Percentiles rank a stretch among this genome's conserved stretches.
Evolutionary conservation across 2,888 invertebrate species (phyloP).

Genomic region (Volucella inanis): DNA sequence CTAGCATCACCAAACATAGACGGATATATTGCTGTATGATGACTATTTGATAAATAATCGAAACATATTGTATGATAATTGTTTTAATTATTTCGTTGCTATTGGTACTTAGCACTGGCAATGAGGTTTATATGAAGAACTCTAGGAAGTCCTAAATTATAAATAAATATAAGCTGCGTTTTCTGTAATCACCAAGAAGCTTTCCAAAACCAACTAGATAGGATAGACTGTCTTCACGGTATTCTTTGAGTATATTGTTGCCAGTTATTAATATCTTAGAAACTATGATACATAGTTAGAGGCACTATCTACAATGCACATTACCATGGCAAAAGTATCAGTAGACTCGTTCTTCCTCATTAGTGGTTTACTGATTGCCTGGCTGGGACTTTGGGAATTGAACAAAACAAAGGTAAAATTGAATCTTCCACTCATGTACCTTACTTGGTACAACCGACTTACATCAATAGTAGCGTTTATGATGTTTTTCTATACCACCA

Average conservation of each 20-base stretch:
- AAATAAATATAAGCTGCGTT: conserved; percentile 42
- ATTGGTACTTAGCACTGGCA: conserved; percentile 26
- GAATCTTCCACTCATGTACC: conserved; percentile 71
- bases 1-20: too few relatives aligned
- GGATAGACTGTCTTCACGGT: conserved; percentile 28
- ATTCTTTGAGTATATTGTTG: neutral
- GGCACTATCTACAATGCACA: conserved; percentile 52
- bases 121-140: conserved; percentile 13
- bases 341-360: conserved; percentile 86
- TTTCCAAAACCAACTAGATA: conserved; percentile 36
- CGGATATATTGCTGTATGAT: too few relatives aligned
- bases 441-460: conserved; percentile 79
- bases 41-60: too few relatives aligned
- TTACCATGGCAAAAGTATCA: conserved; percentile 82
- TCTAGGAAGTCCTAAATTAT: neutral
- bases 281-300: conserved; percentile 32
- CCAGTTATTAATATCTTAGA: neutral
- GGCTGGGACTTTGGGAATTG: conserved; percentile 69
- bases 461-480: conserved; percentile 83
- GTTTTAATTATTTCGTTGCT: conserved; percentile 7
- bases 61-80: too few relatives aligned
- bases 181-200: conserved; percentile 44
- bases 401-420: conserved; percentile 67
- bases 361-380: conserved; percentile 84
- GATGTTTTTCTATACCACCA: conserved; percentile 82